Evolutionary conservation across 2,113 vertebrate genomes (phyloP).

Genomic region (Meriones unguiculatus): DNA sequence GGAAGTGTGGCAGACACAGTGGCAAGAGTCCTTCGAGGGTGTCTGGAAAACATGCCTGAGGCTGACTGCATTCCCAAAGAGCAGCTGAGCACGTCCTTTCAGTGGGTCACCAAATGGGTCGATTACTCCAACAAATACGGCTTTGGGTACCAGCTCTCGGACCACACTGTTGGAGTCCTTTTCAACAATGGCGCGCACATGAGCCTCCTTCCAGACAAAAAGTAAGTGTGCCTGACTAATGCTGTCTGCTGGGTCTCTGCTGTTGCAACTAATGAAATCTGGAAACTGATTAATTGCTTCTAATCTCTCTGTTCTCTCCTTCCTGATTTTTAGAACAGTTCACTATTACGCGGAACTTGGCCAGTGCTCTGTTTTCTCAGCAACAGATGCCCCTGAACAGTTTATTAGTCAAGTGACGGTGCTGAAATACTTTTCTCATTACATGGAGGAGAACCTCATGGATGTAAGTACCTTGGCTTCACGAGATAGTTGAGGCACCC

Average conservation of each 20-base stretch:
- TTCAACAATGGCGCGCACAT: slow-evolving; percentile 99
- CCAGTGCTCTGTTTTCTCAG: slow-evolving; percentile 94
- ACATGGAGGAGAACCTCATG: slow-evolving; percentile 99
- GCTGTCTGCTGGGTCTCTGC: not conserved
- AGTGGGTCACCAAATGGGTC: slow-evolving; percentile 99
- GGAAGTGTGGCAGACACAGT: slow-evolving; percentile 96
- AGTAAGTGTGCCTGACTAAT: slow-evolving; percentile 87
- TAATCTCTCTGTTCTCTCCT: not conserved
- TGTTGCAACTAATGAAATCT: not conserved
- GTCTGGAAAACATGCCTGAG: slow-evolving; percentile 96
- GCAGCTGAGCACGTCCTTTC: slow-evolving; percentile 91
- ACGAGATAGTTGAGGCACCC: too few relatives aligned
- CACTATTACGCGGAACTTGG: slow-evolving; percentile 97
- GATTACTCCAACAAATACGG: slow-evolving; percentile 99
- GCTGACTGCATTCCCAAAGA: slow-evolving; percentile 93
- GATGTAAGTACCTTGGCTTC: slow-evolving; percentile 91
- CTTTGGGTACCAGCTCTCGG: slow-evolving; percentile 98
- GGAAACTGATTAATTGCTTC: not conserved
- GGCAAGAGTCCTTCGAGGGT: slow-evolving; percentile 93
- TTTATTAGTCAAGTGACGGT: slow-evolving; percentile 98
- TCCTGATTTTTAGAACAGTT: slow-evolving; percentile 90
- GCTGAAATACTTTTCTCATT: slow-evolving; percentile 98
- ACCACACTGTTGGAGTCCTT: slow-evolving; percentile 97
- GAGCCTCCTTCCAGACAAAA: slow-evolving; percentile 98
- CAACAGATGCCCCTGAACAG: slow-evolving; percentile 94